phyloP scores from a whole-genome alignment of 2,888 invertebrate genomes.

The Argyresthia goedartella region DNA sequence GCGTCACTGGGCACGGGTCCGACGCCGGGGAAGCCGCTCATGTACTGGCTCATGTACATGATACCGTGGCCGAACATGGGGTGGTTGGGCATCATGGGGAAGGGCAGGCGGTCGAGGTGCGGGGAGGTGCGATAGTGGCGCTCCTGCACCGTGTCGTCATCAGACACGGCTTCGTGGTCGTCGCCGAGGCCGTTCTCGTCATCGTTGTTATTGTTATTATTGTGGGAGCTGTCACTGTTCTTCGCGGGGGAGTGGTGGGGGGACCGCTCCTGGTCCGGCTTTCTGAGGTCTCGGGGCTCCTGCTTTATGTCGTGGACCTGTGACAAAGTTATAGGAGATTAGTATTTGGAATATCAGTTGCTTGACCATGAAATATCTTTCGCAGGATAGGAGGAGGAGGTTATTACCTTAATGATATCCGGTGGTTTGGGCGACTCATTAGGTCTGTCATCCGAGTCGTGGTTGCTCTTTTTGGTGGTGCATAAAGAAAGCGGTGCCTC shows the following conservation, averaged over 20 bases:
- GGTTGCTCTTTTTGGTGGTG: slow-evolving; percentile 68
- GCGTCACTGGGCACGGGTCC: slow-evolving; percentile 68
- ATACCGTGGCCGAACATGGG: slow-evolving; percentile 91
- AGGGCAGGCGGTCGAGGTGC: slow-evolving; percentile 69
- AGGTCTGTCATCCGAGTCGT: slow-evolving; percentile 57
- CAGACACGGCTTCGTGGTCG: slow-evolving; percentile 64
- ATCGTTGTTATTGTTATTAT: slow-evolving; percentile 58
- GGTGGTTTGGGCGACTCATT: slow-evolving; percentile 67
- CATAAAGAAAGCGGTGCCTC: slow-evolving; percentile 79
- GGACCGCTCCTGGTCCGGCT: slow-evolving; percentile 45
- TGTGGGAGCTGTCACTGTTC: slow-evolving; percentile 66
- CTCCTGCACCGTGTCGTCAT: slow-evolving; percentile 57
- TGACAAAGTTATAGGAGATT: slow-evolving; percentile 15
- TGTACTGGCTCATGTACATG: slow-evolving; percentile 93
- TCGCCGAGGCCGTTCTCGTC: slow-evolving; percentile 61
- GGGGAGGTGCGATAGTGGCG: slow-evolving; percentile 52
- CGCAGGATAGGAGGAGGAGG: background rate
- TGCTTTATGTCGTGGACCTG: slow-evolving; percentile 69
- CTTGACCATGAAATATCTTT: background rate
- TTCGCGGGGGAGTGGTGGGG: slow-evolving; percentile 68
- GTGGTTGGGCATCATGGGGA: slow-evolving; percentile 85
- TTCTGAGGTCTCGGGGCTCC: slow-evolving; percentile 62
- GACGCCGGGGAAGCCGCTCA: slow-evolving; percentile 71
- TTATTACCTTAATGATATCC: slow-evolving; percentile 59
- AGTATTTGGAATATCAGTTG: background rate